Evolutionary conservation across 2,797 vertebrate species (phyloP).

Genomic region (Enteromius thamalakanensis): DNA sequence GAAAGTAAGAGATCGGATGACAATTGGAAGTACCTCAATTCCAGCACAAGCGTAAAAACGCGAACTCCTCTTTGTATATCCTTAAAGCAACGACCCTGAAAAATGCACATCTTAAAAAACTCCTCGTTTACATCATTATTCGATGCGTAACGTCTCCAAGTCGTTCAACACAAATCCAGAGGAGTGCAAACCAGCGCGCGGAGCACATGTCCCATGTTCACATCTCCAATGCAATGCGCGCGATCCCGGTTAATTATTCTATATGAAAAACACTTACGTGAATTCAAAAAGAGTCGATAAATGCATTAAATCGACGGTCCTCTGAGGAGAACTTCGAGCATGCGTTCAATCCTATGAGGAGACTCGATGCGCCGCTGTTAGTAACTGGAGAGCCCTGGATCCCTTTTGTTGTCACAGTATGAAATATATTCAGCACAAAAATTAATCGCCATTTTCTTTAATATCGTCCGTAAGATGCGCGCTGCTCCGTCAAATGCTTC

Average conservation of each 20-base stretch:
- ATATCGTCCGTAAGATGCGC: neutral
- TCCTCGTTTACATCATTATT: slow-evolving; percentile 35
- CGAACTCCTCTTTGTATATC: slow-evolving; percentile 18
- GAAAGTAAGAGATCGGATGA: slow-evolving; percentile 27
- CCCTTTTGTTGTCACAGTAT: slow-evolving; percentile 39
- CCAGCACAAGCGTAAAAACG: slow-evolving; percentile 70
- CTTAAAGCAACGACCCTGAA: slow-evolving; percentile 2
- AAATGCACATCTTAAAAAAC: slow-evolving; percentile 45
- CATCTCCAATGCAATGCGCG: slow-evolving; percentile 31
- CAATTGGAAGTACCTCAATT: slow-evolving; percentile 59
- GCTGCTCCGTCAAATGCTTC: neutral
- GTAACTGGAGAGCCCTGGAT: slow-evolving; percentile 33
- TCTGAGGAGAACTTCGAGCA: slow-evolving; percentile 28
- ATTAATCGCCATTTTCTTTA: slow-evolving; percentile 14
- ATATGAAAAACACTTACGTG: neutral
- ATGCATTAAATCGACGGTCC: slow-evolving; percentile 12
- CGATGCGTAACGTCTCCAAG: slow-evolving; percentile 21
- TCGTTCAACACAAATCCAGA: slow-evolving; percentile 36
- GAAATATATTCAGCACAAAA: slow-evolving; percentile 8
- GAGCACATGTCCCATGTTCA: slow-evolving; percentile 47
- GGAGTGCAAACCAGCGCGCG: slow-evolving; percentile 27
- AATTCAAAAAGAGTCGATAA: neutral
- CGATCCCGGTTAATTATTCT: slow-evolving; percentile 4
- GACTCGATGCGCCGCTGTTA: slow-evolving; percentile 11
- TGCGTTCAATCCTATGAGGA: slow-evolving; percentile 6